Evolutionary conservation across 2,888 invertebrate species (phyloP), one percentile per base, ranked within the genome.

Genomic region (Arctia plantaginis): DNA sequence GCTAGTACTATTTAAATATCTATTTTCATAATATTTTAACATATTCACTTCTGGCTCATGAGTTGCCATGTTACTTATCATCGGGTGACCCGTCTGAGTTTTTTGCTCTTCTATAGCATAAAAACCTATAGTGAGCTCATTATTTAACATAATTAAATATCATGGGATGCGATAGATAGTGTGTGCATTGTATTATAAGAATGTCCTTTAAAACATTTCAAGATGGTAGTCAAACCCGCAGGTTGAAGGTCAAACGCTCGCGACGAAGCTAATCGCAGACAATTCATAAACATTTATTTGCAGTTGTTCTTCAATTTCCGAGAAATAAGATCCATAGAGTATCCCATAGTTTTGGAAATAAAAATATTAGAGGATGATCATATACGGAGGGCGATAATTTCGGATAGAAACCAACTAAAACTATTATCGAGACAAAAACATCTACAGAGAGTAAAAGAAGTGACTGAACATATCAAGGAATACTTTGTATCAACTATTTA

Each of bases 401-500:
- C 8, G 1, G 35, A 33, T 20, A 10, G 13, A n/a, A 55, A 6
- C 23, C 23, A 27, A 51, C 35, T 1, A n/a, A 0, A 33, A 23
- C 4, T 33, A 6, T 18, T 12, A 6, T 33, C 47, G 7, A 68
- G 7, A 51, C 30, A 33, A 30, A 23, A 13, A 33, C 69, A 69
- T 41, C 20, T 27, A 39, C 27, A 69, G 30, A 64, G 30, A 47
- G 23, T 71, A 23, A 33, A 51, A 51, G 72, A 59, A 35, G 35
- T 79, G 0, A 44, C 20, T 4, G 59, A 74, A 0, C 68, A 77
- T 27, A 74, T 77, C 33, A 12, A 47, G 7, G 0, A 68, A 0
- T 15, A 79, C 66, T 77, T 27, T 18, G 44, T 39, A 23, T 75
- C 77, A n/a, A 68, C 75, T 2, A 0, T 68, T 13, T 79, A 77